Percentiles rank a stretch among this genome's conserved stretches.
Evolutionary conservation across 1,140 invertebrate species (phyloP).

Genomic region (Aphelenchoides fujianensis): DNA sequence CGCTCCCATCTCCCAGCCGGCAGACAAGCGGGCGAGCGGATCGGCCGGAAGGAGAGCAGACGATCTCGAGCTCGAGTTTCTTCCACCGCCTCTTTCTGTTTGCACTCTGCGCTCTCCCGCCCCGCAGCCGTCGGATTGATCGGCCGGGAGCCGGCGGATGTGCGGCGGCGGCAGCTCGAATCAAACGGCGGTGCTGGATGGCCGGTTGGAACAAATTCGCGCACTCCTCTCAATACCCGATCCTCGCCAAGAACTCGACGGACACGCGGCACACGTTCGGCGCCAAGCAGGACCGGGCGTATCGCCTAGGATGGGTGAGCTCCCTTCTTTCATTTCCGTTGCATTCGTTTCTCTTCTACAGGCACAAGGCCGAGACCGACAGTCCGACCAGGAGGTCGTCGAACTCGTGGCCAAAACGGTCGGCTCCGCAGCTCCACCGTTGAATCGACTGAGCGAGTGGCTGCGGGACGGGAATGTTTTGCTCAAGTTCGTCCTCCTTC

Average conservation of each 20-base stretch:
- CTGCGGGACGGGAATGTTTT: conserved; percentile 1
- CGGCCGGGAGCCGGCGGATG: too few species aligned
- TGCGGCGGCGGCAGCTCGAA: too few species aligned
- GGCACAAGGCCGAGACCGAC: not conserved
- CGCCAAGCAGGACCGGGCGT: not conserved
- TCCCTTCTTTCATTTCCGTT: not conserved
- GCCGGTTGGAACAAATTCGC: not conserved
- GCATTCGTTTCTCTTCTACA: not conserved
- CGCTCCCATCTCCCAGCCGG: too few species aligned
- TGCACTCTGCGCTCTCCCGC: too few species aligned
- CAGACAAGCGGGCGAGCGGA: too few species aligned
- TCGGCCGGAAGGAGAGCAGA: too few species aligned
- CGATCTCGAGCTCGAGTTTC: too few species aligned
- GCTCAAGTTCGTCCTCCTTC: not conserved
- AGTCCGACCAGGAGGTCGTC: not conserved
- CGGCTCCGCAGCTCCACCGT: not conserved
- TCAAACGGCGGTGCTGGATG: not conserved
- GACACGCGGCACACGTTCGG: not conserved
- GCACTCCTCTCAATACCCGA: not conserved
- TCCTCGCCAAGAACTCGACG: not conserved
- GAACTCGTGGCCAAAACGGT: conserved; percentile 17
- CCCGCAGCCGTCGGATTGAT: too few species aligned
- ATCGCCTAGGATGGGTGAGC: not conserved
- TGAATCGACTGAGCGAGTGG: not conserved
- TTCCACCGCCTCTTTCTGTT: not conserved